Base-by-base conservation (phyloP, 2,888 invertebrate species). In the Parnassius apollo region DNA sequence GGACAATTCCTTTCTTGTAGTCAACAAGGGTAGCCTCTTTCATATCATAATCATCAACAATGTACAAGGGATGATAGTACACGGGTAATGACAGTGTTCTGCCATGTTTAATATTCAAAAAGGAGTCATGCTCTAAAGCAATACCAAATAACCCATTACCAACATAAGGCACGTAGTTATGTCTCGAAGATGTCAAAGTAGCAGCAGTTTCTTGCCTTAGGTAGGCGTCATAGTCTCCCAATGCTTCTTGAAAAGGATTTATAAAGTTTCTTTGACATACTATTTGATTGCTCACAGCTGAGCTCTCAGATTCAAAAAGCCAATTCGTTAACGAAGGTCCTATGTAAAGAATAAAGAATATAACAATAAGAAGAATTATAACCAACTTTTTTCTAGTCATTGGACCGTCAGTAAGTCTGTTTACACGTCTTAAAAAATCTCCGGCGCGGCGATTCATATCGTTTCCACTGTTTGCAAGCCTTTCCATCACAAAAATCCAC, bases 141-240 rank as follows among this genome's bases (percentile, higher is more conserved):
- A 95, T 72, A 0, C 95, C 96, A 66, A 96, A 85, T 65, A 94
- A 87, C 1, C 96, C 96, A 83, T 96, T 96, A 11, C 96, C 96
- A 64, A 95, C 92, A 74, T 95, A 96, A 71, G 96, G 95, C 80
- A 95, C 92, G 74, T 94, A 95, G 68, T 93, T 91, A 52, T 93
- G 92, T 71, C 94, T 93, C 13, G 91, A 87, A 3, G 91, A 83
- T 18, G 81, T 79, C 48, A 90, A 72, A 7, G 89, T 85, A 4
- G 93, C 91, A 12, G 93, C 85, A 61, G 93, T 88, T 74, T 95
- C 94, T 49, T 83, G 81, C 65, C 94, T 86, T 67, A 96, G 86
- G 75, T 95, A 94, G 9, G 94, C 94, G 77, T 95, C 95, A 76
- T 94, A 94, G 66, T 94, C 93, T n/a, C 83, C 82, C 42, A 93